Percentiles rank a stretch among this genome's conserved stretches.
Evolutionary conservation across 2,113 vertebrate genomes (phyloP).

Genomic region (Hemichromis elongatus): DNA sequence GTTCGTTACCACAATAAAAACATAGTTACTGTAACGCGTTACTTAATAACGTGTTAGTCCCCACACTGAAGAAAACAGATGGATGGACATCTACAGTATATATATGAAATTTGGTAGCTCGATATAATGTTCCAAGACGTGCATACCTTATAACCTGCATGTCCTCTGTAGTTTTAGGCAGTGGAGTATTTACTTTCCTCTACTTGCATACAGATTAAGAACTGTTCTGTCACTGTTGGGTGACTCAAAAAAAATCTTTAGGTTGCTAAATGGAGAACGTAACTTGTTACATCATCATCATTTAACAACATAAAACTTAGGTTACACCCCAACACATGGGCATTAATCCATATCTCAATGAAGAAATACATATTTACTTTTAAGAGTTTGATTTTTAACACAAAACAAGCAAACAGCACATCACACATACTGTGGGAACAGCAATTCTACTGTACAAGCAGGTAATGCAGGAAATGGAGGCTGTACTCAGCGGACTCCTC

Average conservation of each 20-base stretch:
- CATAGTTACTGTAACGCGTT: too few relatives aligned
- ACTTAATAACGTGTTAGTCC: too few relatives aligned
- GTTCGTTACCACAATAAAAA: too few relatives aligned
- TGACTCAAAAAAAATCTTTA: not conserved
- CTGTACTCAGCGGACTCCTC: not conserved
- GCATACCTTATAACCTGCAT: not conserved
- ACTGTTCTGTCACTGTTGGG: not conserved
- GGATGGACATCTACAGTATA: not conserved
- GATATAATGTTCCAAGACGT: not conserved
- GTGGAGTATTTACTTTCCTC: not conserved
- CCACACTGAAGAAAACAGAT: not conserved
- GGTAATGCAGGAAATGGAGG: not conserved
- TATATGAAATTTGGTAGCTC: not conserved
- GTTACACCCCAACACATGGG: not conserved
- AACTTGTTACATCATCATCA: not conserved
- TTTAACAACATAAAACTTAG: not conserved
- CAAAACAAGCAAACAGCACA: not conserved
- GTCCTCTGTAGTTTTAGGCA: not conserved
- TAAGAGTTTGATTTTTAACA: not conserved
- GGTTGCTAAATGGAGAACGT: not conserved
- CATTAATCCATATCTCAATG: not conserved
- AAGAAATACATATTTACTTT: not conserved
- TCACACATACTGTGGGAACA: not conserved
- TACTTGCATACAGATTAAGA: not conserved
- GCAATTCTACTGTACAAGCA: not conserved